Percentiles rank a stretch among this genome's conserved stretches.
Evolutionary conservation across 2,113 vertebrate genomes (phyloP).

Genomic region (Bos taurus): DNA sequence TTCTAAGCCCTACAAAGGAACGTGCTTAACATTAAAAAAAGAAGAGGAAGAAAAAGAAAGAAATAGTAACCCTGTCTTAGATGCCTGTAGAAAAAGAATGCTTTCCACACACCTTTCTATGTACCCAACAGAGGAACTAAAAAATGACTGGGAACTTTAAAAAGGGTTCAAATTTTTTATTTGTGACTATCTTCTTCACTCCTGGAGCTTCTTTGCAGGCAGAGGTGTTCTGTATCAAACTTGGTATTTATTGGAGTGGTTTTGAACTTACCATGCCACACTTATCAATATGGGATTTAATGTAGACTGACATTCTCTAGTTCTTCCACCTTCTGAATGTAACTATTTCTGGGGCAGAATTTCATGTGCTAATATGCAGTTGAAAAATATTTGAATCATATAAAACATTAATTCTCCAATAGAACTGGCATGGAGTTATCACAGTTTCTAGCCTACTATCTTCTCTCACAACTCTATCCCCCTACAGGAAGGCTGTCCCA

Average conservation of each 20-base stretch:
- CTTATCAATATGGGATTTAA: background rate
- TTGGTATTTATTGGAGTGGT: background rate
- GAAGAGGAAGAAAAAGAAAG: slow-evolving; percentile 50
- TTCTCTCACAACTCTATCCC: background rate
- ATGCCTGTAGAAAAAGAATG: slow-evolving; percentile 40
- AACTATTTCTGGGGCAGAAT: background rate
- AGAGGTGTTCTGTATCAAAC: background rate
- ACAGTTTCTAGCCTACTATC: background rate
- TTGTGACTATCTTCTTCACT: background rate
- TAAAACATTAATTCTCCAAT: background rate
- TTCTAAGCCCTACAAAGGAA: slow-evolving; percentile 79
- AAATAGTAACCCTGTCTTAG: background rate
- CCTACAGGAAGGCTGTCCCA: background rate
- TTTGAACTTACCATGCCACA: background rate
- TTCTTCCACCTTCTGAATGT: background rate
- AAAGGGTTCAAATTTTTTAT: background rate
- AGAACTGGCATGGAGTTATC: background rate
- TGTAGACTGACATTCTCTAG: background rate
- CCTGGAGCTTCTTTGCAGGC: background rate
- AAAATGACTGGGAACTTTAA: background rate
- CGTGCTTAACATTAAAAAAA: slow-evolving; percentile 72
- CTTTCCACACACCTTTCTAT: slow-evolving; percentile 66
- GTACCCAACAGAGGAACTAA: background rate
- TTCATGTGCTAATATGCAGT: background rate
- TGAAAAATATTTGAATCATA: background rate